These are phyloP conservation scores for Xiphorhynchus erythropygius DNA, from an alignment of 2,797 vertebrate genomes.

Conservation along the genomic window DNA sequence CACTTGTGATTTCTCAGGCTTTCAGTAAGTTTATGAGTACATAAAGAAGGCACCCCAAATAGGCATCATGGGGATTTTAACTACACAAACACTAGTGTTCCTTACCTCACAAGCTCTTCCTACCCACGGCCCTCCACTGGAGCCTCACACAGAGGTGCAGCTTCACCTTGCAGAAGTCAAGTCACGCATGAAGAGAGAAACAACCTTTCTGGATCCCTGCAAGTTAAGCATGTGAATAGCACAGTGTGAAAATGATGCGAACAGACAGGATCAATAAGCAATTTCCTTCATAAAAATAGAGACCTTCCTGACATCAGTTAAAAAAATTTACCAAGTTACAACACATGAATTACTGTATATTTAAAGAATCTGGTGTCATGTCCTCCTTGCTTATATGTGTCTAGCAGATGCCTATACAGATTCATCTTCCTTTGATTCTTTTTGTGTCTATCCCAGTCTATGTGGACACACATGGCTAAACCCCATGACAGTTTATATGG, in stretches of 20 bases:
- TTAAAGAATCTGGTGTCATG: not conserved
- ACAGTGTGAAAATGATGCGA: not conserved
- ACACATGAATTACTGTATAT: not conserved
- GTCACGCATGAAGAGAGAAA: not conserved
- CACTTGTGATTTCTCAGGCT: not conserved
- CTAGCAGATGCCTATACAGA: not conserved
- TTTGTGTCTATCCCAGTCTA: not conserved
- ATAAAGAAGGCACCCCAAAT: not conserved
- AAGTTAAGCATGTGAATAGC: not conserved
- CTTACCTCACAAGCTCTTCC: not conserved
- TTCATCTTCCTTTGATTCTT: not conserved
- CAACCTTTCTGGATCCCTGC: not conserved
- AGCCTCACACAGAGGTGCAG: not conserved
- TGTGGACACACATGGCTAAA: not conserved
- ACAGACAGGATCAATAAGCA: slow-evolving; percentile 34
- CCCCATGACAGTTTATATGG: not conserved
- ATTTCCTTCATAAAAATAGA: slow-evolving; percentile 19
- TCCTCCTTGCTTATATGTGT: not conserved
- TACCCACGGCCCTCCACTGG: not conserved
- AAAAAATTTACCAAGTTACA: not conserved
- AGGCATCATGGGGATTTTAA: not conserved
- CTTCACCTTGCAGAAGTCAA: not conserved
- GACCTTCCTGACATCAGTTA: not conserved
- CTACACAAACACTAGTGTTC: not conserved
- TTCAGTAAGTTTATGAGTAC: not conserved